Conservation (phyloP, 2,797 vertebrate genomes). For the Melopsittacus undulatus region DNA sequence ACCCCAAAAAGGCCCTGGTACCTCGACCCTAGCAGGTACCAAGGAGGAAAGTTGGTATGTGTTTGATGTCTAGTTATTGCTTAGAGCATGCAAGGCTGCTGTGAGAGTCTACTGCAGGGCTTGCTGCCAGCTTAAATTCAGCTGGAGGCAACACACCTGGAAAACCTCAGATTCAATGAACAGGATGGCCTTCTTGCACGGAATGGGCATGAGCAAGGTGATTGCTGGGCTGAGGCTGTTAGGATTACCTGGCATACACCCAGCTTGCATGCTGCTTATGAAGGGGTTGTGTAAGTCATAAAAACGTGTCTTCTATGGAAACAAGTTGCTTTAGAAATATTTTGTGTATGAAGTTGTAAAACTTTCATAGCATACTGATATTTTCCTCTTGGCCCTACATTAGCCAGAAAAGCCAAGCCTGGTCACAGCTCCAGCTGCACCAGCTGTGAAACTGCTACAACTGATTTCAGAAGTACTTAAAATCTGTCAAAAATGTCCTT, state of each 20-base stretch:
- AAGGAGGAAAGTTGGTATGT: not conserved
- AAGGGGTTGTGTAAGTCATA: not conserved
- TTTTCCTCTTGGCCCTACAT: not conserved
- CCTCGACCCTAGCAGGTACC: not conserved
- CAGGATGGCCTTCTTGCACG: rapidly evolving
- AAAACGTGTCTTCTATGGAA: not conserved
- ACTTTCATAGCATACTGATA: not conserved
- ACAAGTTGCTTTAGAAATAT: not conserved
- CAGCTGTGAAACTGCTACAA: not conserved
- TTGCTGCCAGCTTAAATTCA: not conserved
- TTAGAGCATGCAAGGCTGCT: rapidly evolving
- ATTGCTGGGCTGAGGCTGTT: not conserved
- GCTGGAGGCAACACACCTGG: rapidly evolving
- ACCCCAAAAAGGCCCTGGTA: not conserved
- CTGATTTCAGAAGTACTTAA: not conserved
- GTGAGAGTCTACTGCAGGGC: rapidly evolving
- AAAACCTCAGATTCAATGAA: rapidly evolving
- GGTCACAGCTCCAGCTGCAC: not conserved
- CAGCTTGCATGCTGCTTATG: not conserved
- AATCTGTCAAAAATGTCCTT: not conserved
- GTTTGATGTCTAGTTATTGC: not conserved
- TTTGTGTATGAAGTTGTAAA: not conserved
- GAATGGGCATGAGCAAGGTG: not conserved
- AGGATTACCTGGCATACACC: rapidly evolving
- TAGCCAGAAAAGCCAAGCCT: not conserved